Evolutionary conservation across 37 sponge, comb jelly and placozoan species (phyloP).

Genomic region (Theonella swinhoei): DNA sequence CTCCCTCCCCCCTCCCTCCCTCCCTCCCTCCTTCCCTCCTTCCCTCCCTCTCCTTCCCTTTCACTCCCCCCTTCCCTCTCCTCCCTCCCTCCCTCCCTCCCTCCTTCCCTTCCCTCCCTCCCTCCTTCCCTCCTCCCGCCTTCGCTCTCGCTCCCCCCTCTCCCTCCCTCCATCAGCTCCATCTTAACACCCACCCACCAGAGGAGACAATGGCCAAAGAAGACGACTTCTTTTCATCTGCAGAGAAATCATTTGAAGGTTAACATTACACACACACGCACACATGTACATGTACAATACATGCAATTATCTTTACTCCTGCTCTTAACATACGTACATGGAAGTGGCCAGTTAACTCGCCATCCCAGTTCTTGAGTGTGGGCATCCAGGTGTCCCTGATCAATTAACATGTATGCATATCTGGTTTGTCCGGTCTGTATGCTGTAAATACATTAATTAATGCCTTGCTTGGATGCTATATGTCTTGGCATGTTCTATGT

Average conservation of each 20-base stretch:
- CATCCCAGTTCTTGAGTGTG: no score
- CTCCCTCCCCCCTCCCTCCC: neutral
- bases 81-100: neutral
- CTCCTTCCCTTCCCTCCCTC: neutral
- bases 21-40: neutral
- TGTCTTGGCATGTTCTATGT: no score
- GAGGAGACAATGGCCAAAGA: constrained; percentile 45
- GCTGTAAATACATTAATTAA: no score
- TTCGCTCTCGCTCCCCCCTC: neutral
- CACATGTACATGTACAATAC: no score
- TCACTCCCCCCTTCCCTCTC: neutral
- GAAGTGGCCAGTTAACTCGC: no score
- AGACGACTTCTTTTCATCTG: neutral
- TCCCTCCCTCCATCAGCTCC: neutral
- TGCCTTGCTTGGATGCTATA: no score
- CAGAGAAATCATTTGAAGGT: neutral
- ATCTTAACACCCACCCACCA: constrained; percentile 55
- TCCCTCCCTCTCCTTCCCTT: neutral
- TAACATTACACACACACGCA: neutral
- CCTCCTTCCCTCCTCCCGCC: neutral
- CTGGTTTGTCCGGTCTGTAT: no score
- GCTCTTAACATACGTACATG: no score
- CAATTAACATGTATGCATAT: no score
- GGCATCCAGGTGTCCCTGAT: no score
- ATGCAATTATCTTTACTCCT: no score